These are phyloP conservation scores for Mormyrops attenuatus DNA, from an alignment of 2,797 vertebrate genomes.

Conservation along the genomic window DNA sequence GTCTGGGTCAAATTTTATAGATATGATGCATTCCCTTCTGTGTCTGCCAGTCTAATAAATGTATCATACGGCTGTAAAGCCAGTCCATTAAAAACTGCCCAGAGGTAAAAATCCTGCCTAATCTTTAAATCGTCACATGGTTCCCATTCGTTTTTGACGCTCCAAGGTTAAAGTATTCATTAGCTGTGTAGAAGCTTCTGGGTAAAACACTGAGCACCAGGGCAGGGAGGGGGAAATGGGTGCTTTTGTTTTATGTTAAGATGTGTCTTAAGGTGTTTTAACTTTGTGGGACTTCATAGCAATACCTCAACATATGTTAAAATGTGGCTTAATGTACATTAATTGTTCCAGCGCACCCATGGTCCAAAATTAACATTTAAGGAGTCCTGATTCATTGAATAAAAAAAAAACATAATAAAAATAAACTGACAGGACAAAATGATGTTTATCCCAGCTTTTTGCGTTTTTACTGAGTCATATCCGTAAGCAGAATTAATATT, in stretches of 20 bases:
- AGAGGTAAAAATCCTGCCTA: conserved; percentile 33
- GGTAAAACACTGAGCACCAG: neutral
- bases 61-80: conserved; percentile 45
- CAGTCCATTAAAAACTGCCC: conserved; percentile 43
- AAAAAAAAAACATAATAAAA: neutral
- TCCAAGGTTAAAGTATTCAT: conserved; percentile 45
- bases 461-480: neutral
- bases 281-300: neutral
- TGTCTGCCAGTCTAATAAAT: conserved; percentile 45
- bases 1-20: conserved; percentile 22
- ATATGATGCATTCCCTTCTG: conserved; percentile 32
- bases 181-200: neutral
- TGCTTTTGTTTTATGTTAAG: neutral
- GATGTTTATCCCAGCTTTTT: neutral
- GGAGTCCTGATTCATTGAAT: neutral
- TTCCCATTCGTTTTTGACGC: conserved; percentile 29
- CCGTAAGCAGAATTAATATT: neutral
- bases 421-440: neutral
- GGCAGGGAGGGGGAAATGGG: neutral
- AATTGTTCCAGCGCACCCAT: neutral
- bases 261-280: neutral
- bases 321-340: neutral
- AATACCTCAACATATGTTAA: neutral
- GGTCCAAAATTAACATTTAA: neutral
- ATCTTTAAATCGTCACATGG: conserved; percentile 49